Base-by-base conservation (phyloP, 1,140 invertebrate genomes). In the Propsilocerus akamusi region DNA sequence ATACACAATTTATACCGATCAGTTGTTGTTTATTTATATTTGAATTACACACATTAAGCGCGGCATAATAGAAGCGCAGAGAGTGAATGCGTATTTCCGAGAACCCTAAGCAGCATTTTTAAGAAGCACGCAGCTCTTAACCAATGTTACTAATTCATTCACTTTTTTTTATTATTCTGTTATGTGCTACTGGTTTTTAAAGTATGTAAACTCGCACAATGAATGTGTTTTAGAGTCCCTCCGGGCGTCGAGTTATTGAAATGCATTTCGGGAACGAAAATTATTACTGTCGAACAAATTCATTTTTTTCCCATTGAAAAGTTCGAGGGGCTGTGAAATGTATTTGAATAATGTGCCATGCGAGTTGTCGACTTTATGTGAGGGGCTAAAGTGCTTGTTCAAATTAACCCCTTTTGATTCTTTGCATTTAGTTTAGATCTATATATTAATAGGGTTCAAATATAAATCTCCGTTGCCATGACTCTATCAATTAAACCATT, bases 401-500 rank as follows among this genome's bases (percentile, higher is more conserved):
- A 41, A 41, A 41, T 41, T 41, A 41, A 41, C 34, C 32, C 32
- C 32, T 37, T 37, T 37, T 37, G 14, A n/a, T 30, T 8, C n/a
- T 8, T 30, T 30, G n/a, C 20, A 17, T 37, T 37, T 37, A 17
- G 20, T 37, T 37, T 37, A n/a, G 2, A 41, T 41, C 22, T 41
- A 37, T 50, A 17, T 30, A 25, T 48, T 34, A 11, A 25, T 20
- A 47, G 46, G 46, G 34, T 51, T 46, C 34, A 46, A 46, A 50
- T 14, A 50, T 25, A 50, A 50, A n/a, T 41, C 20, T 47, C 25
- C 46, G 25, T 47, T 47, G 34, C 49, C 46, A 53, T 26, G 17
- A 23, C 22, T 20, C 47, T 41, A 47, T 47, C 22, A 49, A 28
- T 28, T 51, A 47, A 47, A 47, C n/a, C 50, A 47, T 32, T 47